Percentiles rank a stretch among this genome's conserved stretches.
These are phyloP conservation scores for Epirrhoe tristata DNA, from an alignment of 2,888 invertebrate genomes.

Conservation along the genomic window DNA sequence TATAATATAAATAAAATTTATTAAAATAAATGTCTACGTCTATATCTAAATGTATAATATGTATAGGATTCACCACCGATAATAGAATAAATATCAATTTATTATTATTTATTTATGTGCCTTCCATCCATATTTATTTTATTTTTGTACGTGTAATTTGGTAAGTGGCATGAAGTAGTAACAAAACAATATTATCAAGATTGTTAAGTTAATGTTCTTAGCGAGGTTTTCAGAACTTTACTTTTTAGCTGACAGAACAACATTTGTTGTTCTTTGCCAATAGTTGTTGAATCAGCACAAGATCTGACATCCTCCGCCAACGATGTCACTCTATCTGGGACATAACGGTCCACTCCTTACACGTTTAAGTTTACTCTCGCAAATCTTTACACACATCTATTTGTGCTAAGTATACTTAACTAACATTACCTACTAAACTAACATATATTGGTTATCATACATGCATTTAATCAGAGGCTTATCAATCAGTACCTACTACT, in stretches of 20 bases:
- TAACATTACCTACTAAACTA: neutral
- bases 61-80: too few relatives aligned
- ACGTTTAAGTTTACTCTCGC: constrained; percentile 29
- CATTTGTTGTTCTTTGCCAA: constrained; percentile 7
- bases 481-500: too few relatives aligned
- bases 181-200: neutral
- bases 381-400: constrained; percentile 24
- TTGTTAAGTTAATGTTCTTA: neutral
- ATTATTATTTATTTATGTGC: too few relatives aligned
- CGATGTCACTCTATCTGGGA: constrained; percentile 74
- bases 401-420: constrained; percentile 5
- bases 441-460: neutral
- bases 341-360: constrained; percentile 67
- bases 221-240: neutral
- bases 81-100: too few relatives aligned
- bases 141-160: too few relatives aligned
- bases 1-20: too few relatives aligned
- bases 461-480: neutral
- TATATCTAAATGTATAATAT: too few relatives aligned
- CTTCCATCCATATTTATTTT: too few relatives aligned
- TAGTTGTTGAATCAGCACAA: constrained; percentile 43
- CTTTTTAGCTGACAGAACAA: neutral
- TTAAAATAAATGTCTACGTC: too few relatives aligned
- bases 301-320: constrained; percentile 50
- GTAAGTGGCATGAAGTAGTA: too few relatives aligned